Conservation (phyloP, 2,888 invertebrate species). For the Micoletzkya japonica region DNA sequence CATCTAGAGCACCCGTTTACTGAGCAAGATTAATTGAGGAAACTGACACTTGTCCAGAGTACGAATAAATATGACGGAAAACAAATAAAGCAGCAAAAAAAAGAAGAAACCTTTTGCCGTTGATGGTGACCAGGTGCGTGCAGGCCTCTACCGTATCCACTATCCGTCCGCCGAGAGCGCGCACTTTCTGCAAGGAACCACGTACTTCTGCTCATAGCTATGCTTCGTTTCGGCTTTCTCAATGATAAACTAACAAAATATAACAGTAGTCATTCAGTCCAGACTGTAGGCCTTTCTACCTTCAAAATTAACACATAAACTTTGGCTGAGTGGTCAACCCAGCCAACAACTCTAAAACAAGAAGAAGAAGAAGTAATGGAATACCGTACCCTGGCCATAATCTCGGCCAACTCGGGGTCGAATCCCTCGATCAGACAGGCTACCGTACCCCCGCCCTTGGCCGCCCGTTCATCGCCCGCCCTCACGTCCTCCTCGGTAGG, state of each 20-base stretch:
- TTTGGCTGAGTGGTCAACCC: too few relatives aligned
- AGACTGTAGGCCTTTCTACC: too few relatives aligned
- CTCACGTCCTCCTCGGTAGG: constrained; percentile 52
- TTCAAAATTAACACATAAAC: too few relatives aligned
- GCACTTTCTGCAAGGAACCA: constrained; percentile 70
- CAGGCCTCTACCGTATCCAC: constrained; percentile 78
- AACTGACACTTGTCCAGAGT: neutral
- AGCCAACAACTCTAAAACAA: too few relatives aligned
- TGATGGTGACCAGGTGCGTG: constrained; percentile 83
- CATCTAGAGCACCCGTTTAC: constrained; percentile 69
- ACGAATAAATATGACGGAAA: neutral
- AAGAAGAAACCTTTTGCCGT: constrained; percentile 30
- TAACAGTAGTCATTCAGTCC: too few relatives aligned
- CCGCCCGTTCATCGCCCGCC: neutral
- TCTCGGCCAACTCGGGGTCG: constrained; percentile 32
- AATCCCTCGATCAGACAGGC: constrained; percentile 34
- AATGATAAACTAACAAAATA: too few relatives aligned
- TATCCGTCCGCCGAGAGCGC: constrained; percentile 81
- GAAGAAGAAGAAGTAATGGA: too few relatives aligned
- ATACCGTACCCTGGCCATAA: constrained; percentile 31
- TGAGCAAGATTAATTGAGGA: too few relatives aligned
- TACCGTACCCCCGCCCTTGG: neutral
- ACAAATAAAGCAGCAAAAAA: neutral
- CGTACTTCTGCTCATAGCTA: too few relatives aligned
- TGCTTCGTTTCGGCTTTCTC: too few relatives aligned